Evolutionary conservation across 64 coral and sea anemone species (phyloP), one percentile per base, ranked within the genome.

Genomic region (Montipora foliosa): DNA sequence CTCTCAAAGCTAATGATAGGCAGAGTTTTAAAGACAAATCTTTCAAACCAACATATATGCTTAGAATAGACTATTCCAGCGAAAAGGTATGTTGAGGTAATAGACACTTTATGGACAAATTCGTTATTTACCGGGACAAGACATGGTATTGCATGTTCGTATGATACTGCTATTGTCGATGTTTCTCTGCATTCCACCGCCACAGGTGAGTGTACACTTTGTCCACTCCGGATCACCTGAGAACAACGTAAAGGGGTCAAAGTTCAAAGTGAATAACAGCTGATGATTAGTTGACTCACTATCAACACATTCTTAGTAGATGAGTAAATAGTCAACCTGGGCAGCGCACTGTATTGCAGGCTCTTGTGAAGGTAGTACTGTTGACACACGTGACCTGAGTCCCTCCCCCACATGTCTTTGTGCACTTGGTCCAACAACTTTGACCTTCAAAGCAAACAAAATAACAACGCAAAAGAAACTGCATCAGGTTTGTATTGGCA

Each of bases 131-230:
- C 93, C 93, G 20, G 93, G 93, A 84, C 93, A 95, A 19, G 47
- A 67, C 49, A 90, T 84, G 2, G 88, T 89, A 79, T 95, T 95
- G 66, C 93, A 95, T 22, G 75, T 74, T 90, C 88, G 89, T 79
- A 89, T 79, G 17, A 53, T 79, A 20, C 68, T 67, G 51, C 85
- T 95, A 58, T 90, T 90, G 17, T 84, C 78, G 4, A 90, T 15
- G 50, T 85, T 89, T 12, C 5, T 88, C 62, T 95, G 93, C 44
- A 83, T 77, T 20, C 93, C 93, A 25, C 93, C 88, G 6, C 93
- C 93, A 49, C 93, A 95, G 25, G 93, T 77, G 24, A 90, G 67
- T 10, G 78, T 86, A 49, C 93, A 95, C 53, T 95, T 89, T 10
- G 87, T 83, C 93, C 93, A 95, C 22, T 81, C 64, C 6, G 62